A percentile compares a stretch with the other conserved stretches of the same genome.
These are phyloP conservation scores for Tachysurus fulvidraco DNA, from an alignment of 2,113 vertebrate genomes.

Conservation along the genomic window DNA sequence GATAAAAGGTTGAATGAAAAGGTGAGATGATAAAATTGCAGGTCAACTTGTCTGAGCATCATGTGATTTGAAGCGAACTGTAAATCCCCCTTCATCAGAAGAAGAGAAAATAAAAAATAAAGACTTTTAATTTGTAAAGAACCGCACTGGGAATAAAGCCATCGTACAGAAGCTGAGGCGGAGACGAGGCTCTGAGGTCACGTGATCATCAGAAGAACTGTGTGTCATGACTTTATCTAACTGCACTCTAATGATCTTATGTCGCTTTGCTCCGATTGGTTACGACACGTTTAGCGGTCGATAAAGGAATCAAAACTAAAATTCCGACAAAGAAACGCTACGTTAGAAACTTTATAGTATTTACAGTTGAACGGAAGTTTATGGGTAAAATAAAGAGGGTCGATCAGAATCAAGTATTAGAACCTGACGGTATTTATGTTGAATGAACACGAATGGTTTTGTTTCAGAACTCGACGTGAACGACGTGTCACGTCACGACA, in stretches of 20 bases:
- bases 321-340: background rate
- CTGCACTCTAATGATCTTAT: background rate
- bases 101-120: background rate
- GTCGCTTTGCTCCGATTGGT: background rate
- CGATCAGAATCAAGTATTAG: background rate
- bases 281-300: too few relatives aligned
- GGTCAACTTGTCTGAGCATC: background rate
- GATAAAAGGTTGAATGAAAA: background rate
- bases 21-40: background rate
- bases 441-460: background rate
- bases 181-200: background rate
- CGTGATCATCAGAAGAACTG: background rate
- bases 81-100: conserved; percentile 7
- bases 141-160: conserved; percentile 75
- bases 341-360: background rate
- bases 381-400: background rate
- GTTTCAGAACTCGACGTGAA: background rate
- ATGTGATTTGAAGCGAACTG: background rate
- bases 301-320: background rate
- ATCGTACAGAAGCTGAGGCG: conserved; percentile 59
- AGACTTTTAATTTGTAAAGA: conserved; percentile 64
- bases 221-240: background rate
- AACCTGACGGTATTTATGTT: background rate
- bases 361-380: background rate
- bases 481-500: too few relatives aligned